Base-by-base conservation (phyloP, 92 coral and sea anemone species). In the Diadumene lineata region DNA sequence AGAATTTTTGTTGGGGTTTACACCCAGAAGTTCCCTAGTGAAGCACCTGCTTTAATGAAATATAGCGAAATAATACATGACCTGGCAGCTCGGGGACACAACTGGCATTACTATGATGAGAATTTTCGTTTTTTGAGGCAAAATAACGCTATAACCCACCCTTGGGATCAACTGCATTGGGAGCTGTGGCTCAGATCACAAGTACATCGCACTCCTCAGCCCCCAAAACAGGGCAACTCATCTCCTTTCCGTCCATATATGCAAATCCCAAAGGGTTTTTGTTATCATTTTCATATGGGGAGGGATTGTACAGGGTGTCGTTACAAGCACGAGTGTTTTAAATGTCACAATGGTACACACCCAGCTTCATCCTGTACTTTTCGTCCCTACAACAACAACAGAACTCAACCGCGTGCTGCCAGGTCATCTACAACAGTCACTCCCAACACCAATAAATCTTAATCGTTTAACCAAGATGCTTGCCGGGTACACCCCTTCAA, bases 161-260 rank as follows among this genome's bases (percentile, higher is more conserved):
- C 79, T 1, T 83, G 88, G 88, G 83, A 56, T 9, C 50, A 10
- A 19, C 50, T 78, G 0, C 88, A 83, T 30, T 72, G 84, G 79
- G 88, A 78, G 66, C 60, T 78, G 75, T 83, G 88, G 88, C 31
- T 83, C 0, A 24, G 79, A 29, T 69, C 84, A 22, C 84, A 78
- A 33, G 61, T 30, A 31, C 22, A 21, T 50, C 6, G 16, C 50
- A 50, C 10, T 9, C 63, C 1, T 50, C 7, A 24, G 58, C 19
- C n/a, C n/a, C 11, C 1, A 18, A 21, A 68, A 43, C 60, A n/a
- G n/a, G n/a, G 11, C 22, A 25, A 16, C 11, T 17, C 18, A 1
- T 10, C 9, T 9, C 6, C 7, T 2, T 55, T 48, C 25, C 23
- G 9, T 53, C 48, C n/a, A n/a, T n/a, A 8, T 26, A 17, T 8